phyloP scores from a whole-genome alignment of 2,113 vertebrate genomes.

The Prinia subflava region DNA sequence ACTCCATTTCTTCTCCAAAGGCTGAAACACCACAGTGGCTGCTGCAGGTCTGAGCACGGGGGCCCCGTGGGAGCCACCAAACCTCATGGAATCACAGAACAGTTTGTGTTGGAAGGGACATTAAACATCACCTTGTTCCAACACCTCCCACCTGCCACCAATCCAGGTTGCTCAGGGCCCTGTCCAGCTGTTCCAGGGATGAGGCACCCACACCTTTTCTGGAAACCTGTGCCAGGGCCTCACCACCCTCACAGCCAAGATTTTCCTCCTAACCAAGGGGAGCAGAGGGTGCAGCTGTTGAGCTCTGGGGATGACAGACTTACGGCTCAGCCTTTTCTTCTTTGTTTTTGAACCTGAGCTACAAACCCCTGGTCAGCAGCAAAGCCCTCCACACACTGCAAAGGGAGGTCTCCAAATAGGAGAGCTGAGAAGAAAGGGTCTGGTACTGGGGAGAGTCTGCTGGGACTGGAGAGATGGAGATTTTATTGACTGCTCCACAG shows the following conservation, averaged over 20 bases:
- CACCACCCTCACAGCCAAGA: neutral
- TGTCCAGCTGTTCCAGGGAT: neutral
- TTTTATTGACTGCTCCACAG: neutral
- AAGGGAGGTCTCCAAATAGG: neutral
- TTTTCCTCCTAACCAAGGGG: neutral
- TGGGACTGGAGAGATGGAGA: neutral
- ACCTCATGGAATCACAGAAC: neutral
- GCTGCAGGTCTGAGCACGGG: neutral
- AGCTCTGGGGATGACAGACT: accelerated
- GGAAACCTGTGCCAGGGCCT: neutral
- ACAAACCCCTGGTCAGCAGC: neutral
- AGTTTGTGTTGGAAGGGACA: neutral
- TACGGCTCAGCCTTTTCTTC: neutral
- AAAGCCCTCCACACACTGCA: neutral
- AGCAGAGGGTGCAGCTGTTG: neutral
- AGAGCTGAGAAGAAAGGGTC: neutral
- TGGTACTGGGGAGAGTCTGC: neutral
- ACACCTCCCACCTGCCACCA: neutral
- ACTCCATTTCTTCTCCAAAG: neutral
- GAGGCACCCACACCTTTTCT: accelerated
- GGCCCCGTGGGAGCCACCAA: neutral
- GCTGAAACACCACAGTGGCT: neutral
- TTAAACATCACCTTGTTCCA: neutral
- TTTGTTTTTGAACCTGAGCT: neutral
- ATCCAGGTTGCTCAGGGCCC: neutral